Evolutionary conservation across 1,140 invertebrate species (phyloP).

Genomic region (Hirudo medicinalis): DNA sequence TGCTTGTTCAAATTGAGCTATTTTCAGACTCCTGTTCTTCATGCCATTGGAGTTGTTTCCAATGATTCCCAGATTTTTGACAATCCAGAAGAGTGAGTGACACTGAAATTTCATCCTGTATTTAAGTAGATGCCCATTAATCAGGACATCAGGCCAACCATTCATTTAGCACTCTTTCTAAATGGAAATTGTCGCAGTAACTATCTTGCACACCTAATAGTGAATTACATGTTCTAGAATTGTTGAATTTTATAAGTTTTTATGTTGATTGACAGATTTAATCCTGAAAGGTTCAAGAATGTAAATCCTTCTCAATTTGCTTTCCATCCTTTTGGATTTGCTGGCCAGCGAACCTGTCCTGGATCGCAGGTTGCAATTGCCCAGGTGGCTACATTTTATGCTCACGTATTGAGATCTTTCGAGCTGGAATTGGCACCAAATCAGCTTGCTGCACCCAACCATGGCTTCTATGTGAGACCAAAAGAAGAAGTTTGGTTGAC

Average conservation of each 20-base stretch:
- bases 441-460: constrained; percentile 30
- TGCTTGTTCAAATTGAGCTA: background rate
- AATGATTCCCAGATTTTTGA: constrained; percentile 32
- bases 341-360: constrained; percentile 35
- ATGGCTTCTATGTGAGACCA: constrained; percentile 34
- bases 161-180: too few relatives aligned
- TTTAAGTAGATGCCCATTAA: too few relatives aligned
- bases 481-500: constrained; percentile 37
- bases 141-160: too few relatives aligned
- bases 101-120: background rate
- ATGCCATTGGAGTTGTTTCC: constrained; percentile 34
- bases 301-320: constrained; percentile 26
- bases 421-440: constrained; percentile 31
- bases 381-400: constrained; percentile 27
- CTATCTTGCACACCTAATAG: too few relatives aligned
- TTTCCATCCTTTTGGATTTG: constrained; percentile 38
- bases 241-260: constrained; percentile 3
- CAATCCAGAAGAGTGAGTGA: constrained; percentile 31
- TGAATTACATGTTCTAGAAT: background rate
- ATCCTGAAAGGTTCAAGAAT: constrained; percentile 35
- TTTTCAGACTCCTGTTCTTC: constrained; percentile 36
- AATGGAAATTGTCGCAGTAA: too few relatives aligned
- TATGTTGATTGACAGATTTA: constrained; percentile 30
- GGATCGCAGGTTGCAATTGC: constrained; percentile 31
- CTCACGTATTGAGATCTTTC: constrained; percentile 27